Evolutionary conservation across 2,113 vertebrate genomes (phyloP).

Genomic region (Lathamus discolor): DNA sequence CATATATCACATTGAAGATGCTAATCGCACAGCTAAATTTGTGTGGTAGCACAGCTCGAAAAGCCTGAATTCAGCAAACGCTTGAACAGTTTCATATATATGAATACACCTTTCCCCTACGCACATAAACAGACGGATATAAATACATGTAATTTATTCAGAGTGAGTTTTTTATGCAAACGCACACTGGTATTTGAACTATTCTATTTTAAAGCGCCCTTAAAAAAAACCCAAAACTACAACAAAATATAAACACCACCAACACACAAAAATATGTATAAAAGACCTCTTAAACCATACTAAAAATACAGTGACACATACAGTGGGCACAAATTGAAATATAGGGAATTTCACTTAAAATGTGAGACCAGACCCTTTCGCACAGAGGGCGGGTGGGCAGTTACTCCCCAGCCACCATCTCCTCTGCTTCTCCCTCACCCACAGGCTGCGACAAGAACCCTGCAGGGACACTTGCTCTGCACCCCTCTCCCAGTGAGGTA

Average conservation of each 20-base stretch:
- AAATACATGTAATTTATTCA: background rate
- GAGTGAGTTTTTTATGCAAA: background rate
- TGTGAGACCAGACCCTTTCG: background rate
- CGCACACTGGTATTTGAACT: background rate
- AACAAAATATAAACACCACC: background rate
- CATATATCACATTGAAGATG: fast-evolving
- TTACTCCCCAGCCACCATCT: background rate
- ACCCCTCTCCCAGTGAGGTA: background rate
- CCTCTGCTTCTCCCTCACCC: fast-evolving
- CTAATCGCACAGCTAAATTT: background rate
- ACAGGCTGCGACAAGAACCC: background rate
- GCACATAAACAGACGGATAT: fast-evolving
- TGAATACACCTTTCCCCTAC: background rate
- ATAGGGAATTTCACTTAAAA: background rate
- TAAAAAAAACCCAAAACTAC: fast-evolving
- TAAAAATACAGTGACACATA: background rate
- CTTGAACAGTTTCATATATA: no score
- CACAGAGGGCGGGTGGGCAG: background rate
- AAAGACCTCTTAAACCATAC: background rate
- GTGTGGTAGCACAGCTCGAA: fast-evolving
- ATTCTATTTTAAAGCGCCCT: fast-evolving
- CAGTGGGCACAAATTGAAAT: background rate
- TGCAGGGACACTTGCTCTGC: background rate
- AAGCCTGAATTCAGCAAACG: no score
- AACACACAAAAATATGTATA: background rate